phyloP scores from a whole-genome alignment of 2,888 invertebrate species.

The Scaptomyza cyrtandrae region DNA sequence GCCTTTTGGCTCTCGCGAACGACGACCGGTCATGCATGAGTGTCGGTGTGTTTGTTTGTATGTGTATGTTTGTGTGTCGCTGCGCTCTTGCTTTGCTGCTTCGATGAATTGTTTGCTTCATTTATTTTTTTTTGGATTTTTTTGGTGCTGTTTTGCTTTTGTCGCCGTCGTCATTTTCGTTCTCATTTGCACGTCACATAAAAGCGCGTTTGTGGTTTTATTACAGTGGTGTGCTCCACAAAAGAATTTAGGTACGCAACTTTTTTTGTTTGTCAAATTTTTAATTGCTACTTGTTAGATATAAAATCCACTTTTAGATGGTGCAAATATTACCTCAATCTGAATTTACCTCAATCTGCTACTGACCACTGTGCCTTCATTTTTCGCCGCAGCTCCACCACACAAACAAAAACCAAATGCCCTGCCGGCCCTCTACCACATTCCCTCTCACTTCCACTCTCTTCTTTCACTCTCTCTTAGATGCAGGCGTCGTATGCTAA shows the following conservation, averaged over 20 bases:
- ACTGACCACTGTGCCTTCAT: conserved; percentile 45
- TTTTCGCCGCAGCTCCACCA: conserved; percentile 61
- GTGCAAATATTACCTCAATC: no score
- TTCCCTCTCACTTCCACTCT: conserved; percentile 31
- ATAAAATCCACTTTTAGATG: neutral
- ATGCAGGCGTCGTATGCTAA: conserved; percentile 24
- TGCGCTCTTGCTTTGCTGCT: conserved; percentile 57
- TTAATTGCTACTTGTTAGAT: neutral
- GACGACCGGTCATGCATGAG: conserved; percentile 63
- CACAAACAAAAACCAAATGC: conserved; percentile 44
- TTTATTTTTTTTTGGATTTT: conserved; percentile 11
- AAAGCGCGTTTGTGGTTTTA: conserved; percentile 63
- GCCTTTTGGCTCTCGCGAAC: conserved; percentile 62
- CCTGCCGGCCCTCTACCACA: conserved; percentile 43
- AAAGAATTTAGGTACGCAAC: no score
- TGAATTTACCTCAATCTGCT: neutral
- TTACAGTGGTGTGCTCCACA: conserved; percentile 36
- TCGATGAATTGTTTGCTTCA: conserved; percentile 67
- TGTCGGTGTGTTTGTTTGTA: conserved; percentile 34
- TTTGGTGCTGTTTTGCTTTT: conserved; percentile 10
- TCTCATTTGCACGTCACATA: conserved; percentile 78
- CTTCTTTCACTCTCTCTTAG: conserved; percentile 24
- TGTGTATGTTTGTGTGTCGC: conserved; percentile 33
- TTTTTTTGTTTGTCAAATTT: neutral
- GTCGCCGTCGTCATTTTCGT: conserved; percentile 43